phyloP scores from a whole-genome alignment of 2,888 invertebrate genomes.

The Dasypogon diadema region DNA sequence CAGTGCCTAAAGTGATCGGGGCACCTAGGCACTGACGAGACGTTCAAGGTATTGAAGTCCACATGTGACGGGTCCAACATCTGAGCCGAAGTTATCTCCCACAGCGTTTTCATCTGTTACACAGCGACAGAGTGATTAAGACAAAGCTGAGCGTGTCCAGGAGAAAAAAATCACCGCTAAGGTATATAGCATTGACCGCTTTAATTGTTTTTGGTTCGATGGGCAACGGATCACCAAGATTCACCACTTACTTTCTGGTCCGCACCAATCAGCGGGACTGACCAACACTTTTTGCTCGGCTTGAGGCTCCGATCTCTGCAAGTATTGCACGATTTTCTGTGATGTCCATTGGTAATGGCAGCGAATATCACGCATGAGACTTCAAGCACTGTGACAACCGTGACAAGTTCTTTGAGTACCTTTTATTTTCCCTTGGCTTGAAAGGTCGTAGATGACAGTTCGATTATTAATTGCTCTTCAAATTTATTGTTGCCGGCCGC shows the following conservation, averaged over 20 bases:
- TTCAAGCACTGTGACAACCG: constrained; percentile 52
- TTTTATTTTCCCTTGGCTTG: constrained; percentile 50
- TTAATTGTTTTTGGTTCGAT: constrained; percentile 50
- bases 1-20: constrained; percentile 1
- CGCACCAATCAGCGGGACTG: constrained; percentile 8
- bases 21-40: background rate
- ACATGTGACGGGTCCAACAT: constrained; percentile 38
- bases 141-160: constrained; percentile 48
- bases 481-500: constrained; percentile 50
- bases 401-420: constrained; percentile 54
- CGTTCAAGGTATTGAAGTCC: background rate
- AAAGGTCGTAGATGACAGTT: constrained; percentile 60
- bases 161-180: constrained; percentile 2
- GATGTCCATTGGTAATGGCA: constrained; percentile 39
- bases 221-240: constrained; percentile 25
- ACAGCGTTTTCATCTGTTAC: constrained; percentile 43
- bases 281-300: constrained; percentile 3
- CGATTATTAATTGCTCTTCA: constrained; percentile 60
- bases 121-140: constrained; percentile 48
- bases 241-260: background rate
- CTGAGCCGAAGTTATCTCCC: constrained; percentile 23
- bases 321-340: constrained; percentile 45
- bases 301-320: background rate
- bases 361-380: constrained; percentile 51
- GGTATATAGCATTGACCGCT: constrained; percentile 44